Evolutionary conservation across 2,888 invertebrate species (phyloP), one percentile per base, ranked within the genome.

Genomic region (Xanthorhoe designata): DNA sequence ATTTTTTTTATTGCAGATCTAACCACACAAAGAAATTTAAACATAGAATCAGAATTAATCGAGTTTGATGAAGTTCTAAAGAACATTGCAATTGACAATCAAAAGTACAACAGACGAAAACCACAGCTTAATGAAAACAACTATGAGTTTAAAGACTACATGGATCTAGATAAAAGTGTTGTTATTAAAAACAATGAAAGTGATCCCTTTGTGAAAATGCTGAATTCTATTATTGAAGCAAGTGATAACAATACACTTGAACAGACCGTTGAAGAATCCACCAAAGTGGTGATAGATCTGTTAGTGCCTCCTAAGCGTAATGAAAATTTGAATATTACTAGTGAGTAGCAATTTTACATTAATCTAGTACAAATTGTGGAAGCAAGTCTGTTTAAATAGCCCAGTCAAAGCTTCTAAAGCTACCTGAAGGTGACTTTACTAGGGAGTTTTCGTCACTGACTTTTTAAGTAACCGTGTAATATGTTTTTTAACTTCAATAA

Each of bases 61-160:
- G 82, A 73, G 1, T 87, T 88, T 18, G 84, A 84, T 13, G 86
- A 88, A 65, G 83, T 86, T 5, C 65, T 86, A 0, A 79, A 70
- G 8, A 80, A 75, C 32, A 79, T 86, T n/a, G 78, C 73, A 0
- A 59, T 78, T 2, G 76, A 82, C 9, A 66, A 58, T 2, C 72
- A 76, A 61, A 78, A 68, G 42, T 67, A 80, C 58, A 77, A 50
- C n/a, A 73, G 76, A 53, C 75, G 71, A 15, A 81, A 79, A 70
- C 66, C 70, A 10, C 55, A 72, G 35, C 58, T 76, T 10, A 64
- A 71, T 19, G 56, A 63, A n/a, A 66, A 51, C 3, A 57, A 66
- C 0, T 68, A 61, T 10, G 58, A 64, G 53, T 61, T 72, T n/a
- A 66, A 73, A 10, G 74, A 80, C 52, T 74, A 76, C 49, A 72